Conservation (phyloP, 2,888 invertebrate species). For the Troides helena region DNA sequence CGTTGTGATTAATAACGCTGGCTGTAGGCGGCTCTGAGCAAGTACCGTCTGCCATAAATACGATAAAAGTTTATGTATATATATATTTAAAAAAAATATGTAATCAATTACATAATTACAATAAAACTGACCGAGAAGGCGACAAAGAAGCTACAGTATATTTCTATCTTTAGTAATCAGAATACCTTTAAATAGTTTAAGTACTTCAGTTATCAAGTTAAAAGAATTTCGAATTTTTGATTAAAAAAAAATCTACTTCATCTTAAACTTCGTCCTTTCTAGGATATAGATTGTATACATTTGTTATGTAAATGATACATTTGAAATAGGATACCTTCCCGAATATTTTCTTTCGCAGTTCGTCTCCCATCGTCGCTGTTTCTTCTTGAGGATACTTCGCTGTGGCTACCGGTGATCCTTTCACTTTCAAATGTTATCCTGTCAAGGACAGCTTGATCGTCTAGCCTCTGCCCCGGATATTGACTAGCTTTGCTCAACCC, state of each 20-base stretch:
- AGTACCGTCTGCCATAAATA: constrained; percentile 58
- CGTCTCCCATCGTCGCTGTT: constrained; percentile 65
- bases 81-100: too few relatives aligned
- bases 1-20: constrained; percentile 46
- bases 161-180: background rate
- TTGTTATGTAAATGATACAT: background rate
- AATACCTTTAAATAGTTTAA: background rate
- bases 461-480: constrained; percentile 42
- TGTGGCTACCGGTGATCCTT: constrained; percentile 54
- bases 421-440: constrained; percentile 66
- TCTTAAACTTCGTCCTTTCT: background rate
- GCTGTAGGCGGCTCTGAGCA: constrained; percentile 72
- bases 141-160: background rate
- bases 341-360: constrained; percentile 50
- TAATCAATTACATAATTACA: background rate
- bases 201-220: background rate
- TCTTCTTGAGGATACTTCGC: constrained; percentile 66
- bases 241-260: background rate
- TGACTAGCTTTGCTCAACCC: constrained; percentile 42
- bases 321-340: constrained; percentile 46
- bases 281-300: background rate
- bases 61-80: background rate
- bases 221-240: background rate
- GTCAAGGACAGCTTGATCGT: constrained; percentile 48
- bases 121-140: background rate